A percentile compares a stretch with the other conserved stretches of the same genome.
Conservation (phyloP, 2,797 vertebrate genomes). For the Lutjanus argentimaculatus region DNA sequence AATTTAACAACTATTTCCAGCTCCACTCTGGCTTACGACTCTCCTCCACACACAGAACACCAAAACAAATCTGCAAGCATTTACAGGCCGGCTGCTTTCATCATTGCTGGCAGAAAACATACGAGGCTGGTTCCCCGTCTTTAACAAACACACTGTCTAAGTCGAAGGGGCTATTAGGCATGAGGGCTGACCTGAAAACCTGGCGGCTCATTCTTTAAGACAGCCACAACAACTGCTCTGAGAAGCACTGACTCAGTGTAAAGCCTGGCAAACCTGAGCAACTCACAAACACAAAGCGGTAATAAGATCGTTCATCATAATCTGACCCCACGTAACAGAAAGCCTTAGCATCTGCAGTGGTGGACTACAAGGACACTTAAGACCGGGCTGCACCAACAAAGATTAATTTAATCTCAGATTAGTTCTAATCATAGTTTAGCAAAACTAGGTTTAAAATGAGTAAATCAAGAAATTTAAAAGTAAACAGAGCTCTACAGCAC, state of each 20-base stretch:
- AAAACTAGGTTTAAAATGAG: no score
- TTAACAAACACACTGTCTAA: constrained; percentile 68
- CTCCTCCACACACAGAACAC: constrained; percentile 66
- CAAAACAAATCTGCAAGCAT: constrained; percentile 83
- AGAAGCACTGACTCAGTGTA: constrained; percentile 18
- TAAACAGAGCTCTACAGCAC: no score
- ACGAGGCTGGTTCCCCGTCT: constrained; percentile 66
- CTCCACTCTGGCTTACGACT: constrained; percentile 42
- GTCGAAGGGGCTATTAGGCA: constrained; percentile 64
- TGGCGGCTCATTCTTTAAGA: constrained; percentile 48
- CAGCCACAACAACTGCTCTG: constrained; percentile 35
- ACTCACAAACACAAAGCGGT: constrained; percentile 14
- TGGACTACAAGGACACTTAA: background rate
- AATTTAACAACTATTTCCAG: constrained; percentile 71
- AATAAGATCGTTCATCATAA: constrained; percentile 20
- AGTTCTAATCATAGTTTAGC: no score
- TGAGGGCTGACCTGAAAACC: constrained; percentile 52
- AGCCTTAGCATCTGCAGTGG: constrained; percentile 10
- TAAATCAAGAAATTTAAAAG: no score
- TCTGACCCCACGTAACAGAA: background rate
- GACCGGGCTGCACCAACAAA: no score
- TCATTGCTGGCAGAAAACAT: constrained; percentile 73
- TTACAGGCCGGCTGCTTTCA: constrained; percentile 80
- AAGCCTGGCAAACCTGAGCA: constrained; percentile 11
- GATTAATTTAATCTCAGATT: no score